Evolutionary conservation across 1,140 invertebrate species (phyloP).

Genomic region (Hormaphis cornu): DNA sequence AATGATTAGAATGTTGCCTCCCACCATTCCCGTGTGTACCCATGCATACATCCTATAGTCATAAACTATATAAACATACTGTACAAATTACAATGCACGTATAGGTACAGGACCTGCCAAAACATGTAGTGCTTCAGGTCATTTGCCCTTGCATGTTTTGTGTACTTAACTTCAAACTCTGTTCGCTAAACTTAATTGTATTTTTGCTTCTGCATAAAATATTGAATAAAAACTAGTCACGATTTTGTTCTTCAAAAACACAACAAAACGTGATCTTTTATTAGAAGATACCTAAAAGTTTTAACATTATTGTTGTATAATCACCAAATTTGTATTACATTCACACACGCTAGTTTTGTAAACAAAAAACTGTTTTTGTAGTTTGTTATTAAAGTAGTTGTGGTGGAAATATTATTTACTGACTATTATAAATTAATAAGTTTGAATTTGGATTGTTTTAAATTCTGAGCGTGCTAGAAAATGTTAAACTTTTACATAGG

Average conservation of each 20-base stretch:
- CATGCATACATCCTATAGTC: slow-evolving; percentile 31
- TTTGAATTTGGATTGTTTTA: too few relatives aligned
- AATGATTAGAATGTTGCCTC: slow-evolving; percentile 17
- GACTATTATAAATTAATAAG: too few relatives aligned
- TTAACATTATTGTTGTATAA: neutral
- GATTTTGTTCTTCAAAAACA: neutral
- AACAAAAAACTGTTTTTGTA: too few relatives aligned
- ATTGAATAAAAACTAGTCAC: neutral
- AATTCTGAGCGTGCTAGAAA: too few relatives aligned
- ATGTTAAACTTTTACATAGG: too few relatives aligned
- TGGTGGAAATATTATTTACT: too few relatives aligned
- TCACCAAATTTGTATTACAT: too few relatives aligned
- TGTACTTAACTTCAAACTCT: neutral
- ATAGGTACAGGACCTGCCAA: neutral
- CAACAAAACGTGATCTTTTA: neutral
- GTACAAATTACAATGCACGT: neutral
- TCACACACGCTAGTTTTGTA: too few relatives aligned
- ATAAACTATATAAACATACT: neutral
- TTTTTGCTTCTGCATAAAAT: neutral
- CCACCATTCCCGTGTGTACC: slow-evolving; percentile 4
- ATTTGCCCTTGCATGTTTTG: slow-evolving; percentile 23
- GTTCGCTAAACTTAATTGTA: neutral
- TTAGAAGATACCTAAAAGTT: neutral
- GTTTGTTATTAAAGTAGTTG: too few relatives aligned
- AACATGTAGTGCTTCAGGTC: slow-evolving; percentile 28